phyloP scores from a whole-genome alignment of 2,113 vertebrate genomes.

The Esox niger region DNA sequence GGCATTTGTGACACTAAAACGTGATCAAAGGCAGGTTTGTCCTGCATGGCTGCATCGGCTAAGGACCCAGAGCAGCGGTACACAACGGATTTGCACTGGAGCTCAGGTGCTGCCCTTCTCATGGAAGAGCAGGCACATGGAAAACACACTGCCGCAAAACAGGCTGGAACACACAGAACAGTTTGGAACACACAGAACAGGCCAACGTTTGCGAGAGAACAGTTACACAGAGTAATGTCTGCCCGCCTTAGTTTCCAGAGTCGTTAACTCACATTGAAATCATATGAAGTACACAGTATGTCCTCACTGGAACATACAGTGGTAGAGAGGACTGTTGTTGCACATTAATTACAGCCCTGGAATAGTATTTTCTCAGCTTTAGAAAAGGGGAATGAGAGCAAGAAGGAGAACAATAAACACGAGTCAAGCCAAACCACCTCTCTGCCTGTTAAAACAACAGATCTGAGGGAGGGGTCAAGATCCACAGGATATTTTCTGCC shows the following conservation, averaged over 20 bases:
- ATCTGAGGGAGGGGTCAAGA: slow-evolving; percentile 4
- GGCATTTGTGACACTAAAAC: slow-evolving; percentile 64
- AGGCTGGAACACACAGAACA: background rate
- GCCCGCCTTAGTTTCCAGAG: slow-evolving; percentile 38
- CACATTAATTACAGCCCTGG: background rate
- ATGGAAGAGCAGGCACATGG: slow-evolving; percentile 70
- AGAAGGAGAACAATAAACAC: slow-evolving; percentile 9
- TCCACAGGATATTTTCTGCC: slow-evolving; percentile 13
- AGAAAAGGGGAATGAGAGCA: slow-evolving; percentile 7
- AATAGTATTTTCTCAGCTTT: background rate
- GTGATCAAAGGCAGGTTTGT: slow-evolving; percentile 69
- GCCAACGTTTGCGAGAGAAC: slow-evolving; percentile 29
- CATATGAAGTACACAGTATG: slow-evolving; percentile 36
- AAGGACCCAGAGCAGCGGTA: slow-evolving; percentile 16
- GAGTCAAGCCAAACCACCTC: background rate
- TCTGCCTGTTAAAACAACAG: slow-evolving; percentile 10
- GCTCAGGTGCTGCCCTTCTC: slow-evolving; percentile 71
- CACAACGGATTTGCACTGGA: slow-evolving; percentile 51
- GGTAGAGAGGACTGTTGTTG: background rate
- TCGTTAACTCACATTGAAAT: slow-evolving; percentile 61
- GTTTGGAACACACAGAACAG: background rate
- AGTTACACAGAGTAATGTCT: slow-evolving; percentile 52
- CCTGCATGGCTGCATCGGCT: slow-evolving; percentile 24
- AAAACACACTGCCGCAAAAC: slow-evolving; percentile 47
- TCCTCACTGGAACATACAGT: background rate